Evolutionary conservation across 1,140 invertebrate genomes (phyloP), one percentile per base, ranked within the genome.

Genomic region (Dufourea novaeangliae): DNA sequence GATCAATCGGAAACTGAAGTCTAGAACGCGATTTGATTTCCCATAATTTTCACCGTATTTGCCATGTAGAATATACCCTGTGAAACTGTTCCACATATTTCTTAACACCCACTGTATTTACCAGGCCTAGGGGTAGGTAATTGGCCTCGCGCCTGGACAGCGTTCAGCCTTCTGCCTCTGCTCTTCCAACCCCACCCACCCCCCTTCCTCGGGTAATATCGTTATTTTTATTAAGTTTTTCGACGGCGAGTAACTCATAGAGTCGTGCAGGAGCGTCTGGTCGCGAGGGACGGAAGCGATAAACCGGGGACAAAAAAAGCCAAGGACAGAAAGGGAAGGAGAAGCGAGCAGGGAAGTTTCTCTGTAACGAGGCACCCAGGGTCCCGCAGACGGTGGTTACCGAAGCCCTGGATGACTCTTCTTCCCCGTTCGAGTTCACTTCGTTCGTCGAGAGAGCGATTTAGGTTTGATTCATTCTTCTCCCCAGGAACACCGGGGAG

Each of bases 151-250:
- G 73, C 62, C 66, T 70, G 54, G 57, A 56, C 29, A 39, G 22
- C 76, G 12, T 27, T 25, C 22, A 17, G 61, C 22, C 54, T 54
- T 27, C 41, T 61, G 29, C 56, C 44, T 62, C 57, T 27, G n/a
- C 14, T 25, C 25, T 1, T 10, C 50, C n/a, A n/a, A n/a, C n/a
- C n/a, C n/a, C n/a, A n/a, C n/a, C n/a, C n/a, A n/a, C n/a, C n/a
- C n/a, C n/a, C n/a, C n/a, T n/a, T n/a, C n/a, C n/a, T n/a, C n/a
- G n/a, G n/a, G 52, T 85, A 85, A 82, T 86, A 82, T 41, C 83
- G 56, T 82, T 72, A 82, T 85, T 86, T 86, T 85, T 86, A 86
- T 86, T 79, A 86, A 86, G 75, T 85, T 86, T 86, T 82, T 82
- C 64, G 50, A 73, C 37, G 14, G n/a, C 25, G 52, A 70, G 72